These are phyloP conservation scores for Agrilus cyanescens DNA, from an alignment of 2,888 invertebrate genomes.

Conservation along the genomic window DNA sequence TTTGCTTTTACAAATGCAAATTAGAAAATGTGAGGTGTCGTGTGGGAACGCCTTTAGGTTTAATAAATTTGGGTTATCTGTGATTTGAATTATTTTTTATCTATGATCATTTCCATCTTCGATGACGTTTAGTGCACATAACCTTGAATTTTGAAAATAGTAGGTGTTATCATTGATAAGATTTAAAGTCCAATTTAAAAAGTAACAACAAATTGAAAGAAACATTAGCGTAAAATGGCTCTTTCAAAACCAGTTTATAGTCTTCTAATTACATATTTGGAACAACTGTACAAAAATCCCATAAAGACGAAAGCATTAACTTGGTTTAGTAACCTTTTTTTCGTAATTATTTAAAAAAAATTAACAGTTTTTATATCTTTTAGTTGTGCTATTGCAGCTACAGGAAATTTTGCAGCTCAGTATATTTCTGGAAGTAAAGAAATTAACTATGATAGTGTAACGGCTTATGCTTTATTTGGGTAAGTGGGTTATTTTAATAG, in stretches of 20 bases:
- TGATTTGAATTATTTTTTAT: too few relatives aligned
- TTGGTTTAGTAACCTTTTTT: conserved; percentile 43
- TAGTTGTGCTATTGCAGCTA: conserved; percentile 59
- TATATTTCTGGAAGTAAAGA: conserved; percentile 51
- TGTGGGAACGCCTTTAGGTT: too few relatives aligned
- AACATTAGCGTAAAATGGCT: conserved; percentile 40
- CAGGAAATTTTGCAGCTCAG: conserved; percentile 65
- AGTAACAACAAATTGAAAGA: neutral
- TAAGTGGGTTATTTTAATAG: conserved; percentile 28
- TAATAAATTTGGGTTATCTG: too few relatives aligned
- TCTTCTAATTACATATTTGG: conserved; percentile 57
- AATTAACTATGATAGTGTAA: conserved; percentile 52
- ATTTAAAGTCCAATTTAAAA: too few relatives aligned
- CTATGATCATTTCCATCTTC: too few relatives aligned
- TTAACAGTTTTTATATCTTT: conserved; percentile 22
- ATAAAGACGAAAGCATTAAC: conserved; percentile 68
- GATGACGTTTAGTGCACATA: too few relatives aligned
- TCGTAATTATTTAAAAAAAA: conserved; percentile 6
- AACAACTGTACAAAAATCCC: conserved; percentile 63
- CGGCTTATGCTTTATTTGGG: conserved; percentile 70
- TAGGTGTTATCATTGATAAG: too few relatives aligned
- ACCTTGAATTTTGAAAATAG: too few relatives aligned
- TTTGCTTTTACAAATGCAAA: too few relatives aligned
- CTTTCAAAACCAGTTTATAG: conserved; percentile 62
- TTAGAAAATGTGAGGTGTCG: too few relatives aligned